Base-by-base conservation (phyloP, 2,797 vertebrate genomes). In the Podargus strigoides region DNA sequence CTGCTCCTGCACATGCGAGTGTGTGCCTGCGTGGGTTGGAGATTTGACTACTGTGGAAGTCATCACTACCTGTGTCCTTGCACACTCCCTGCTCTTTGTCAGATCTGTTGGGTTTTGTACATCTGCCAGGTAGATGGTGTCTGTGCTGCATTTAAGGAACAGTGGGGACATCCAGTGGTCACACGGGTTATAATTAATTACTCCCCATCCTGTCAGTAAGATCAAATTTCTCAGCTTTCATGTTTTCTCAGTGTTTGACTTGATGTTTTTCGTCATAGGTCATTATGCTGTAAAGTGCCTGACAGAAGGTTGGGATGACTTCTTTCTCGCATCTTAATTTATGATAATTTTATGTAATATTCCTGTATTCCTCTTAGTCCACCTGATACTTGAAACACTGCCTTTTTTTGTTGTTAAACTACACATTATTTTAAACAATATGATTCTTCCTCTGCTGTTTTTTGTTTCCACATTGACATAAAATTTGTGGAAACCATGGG, bases 111-210 rank as follows among this genome's bases (percentile, higher is more conserved):
- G 17, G 70, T 96, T 94, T 89, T 10, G 79, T n/a, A n/a, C n/a
- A 76, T 44, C 87, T 94, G 94, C 62, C 94, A 85, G 74, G 85
- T 90, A 85, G 83, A 73, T 22, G 87, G 60, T 66, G 44, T 9
- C 66, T 92, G 26, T 6, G 36, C 77, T 39, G 81, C 92, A 97
- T 97, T 95, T 68, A 94, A 98, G 97, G 98, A 95, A 88, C 96
- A 36, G 91, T 97, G 97, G 95, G 94, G 97, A 98, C 97, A 98
- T 98, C 98, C 97, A 98, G 98, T 96, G 98, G 98, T 94, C 97
- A 88, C 49, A 64, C 23, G 67, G 89, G 93, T 96, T 96, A 85
- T 78, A 96, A 97, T 98, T 98, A 97, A 97, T 97, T 96, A 96
- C 96, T 97, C 91, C 81, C 4, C 7, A 94, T 88, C 82, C 91